Evolutionary conservation across 1,140 invertebrate species (phyloP).

Genomic region (Drosophila varians): DNA sequence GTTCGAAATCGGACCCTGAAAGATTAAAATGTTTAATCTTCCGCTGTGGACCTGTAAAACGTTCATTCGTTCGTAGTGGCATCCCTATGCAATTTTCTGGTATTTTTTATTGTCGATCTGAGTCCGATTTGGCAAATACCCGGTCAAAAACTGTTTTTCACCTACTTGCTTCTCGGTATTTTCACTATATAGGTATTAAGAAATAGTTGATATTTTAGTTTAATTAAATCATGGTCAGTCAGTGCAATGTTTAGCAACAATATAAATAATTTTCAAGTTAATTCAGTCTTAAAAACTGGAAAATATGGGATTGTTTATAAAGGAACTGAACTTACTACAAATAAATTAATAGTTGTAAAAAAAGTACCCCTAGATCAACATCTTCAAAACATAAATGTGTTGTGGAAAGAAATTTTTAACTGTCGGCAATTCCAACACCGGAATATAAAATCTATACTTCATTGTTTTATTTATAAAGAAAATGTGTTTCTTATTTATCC

Average conservation of each 20-base stretch:
- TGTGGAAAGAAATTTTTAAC: conserved; percentile 91
- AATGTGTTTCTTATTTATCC: conserved; percentile 92
- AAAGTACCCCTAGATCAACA: conserved; percentile 90
- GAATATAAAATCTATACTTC: conserved; percentile 90
- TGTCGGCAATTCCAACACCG: conserved; percentile 91
- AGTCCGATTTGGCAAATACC: too few relatives aligned
- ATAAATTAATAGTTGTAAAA: conserved; percentile 89
- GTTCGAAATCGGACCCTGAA: too few relatives aligned
- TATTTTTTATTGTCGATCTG: too few relatives aligned
- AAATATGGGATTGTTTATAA: conserved; percentile 86
- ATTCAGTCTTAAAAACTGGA: conserved; percentile 87
- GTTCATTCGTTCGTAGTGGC: too few relatives aligned
- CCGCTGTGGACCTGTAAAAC: too few relatives aligned
- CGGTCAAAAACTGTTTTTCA: too few relatives aligned
- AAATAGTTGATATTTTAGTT: neutral
- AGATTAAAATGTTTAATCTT: too few relatives aligned
- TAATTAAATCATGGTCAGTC: neutral
- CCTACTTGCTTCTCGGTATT: too few relatives aligned
- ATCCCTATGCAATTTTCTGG: too few relatives aligned
- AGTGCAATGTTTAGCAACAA: conserved; percentile 70
- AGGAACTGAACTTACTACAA: conserved; percentile 88
- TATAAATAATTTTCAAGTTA: conserved; percentile 85
- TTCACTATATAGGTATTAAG: too few relatives aligned
- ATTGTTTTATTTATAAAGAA: conserved; percentile 89
- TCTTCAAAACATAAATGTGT: conserved; percentile 86